Evolutionary conservation across 1,140 invertebrate genomes (phyloP).

Genomic region (Caerostris extrusa): DNA sequence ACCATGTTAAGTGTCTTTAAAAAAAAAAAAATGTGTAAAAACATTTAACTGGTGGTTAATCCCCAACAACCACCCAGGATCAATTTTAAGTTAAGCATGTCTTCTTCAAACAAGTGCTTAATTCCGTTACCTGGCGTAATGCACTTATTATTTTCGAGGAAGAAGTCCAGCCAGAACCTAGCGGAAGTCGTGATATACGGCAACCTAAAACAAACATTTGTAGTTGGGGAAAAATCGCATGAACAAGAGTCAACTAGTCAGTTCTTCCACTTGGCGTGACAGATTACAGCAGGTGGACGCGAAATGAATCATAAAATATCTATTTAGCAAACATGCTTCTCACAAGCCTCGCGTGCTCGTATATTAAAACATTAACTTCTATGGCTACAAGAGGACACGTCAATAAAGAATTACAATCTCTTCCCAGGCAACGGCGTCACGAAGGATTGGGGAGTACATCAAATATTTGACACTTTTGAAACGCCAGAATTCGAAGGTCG

Average conservation of each 20-base stretch:
- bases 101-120: not conserved
- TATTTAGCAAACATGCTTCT: conserved; percentile 56
- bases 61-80: too few species aligned
- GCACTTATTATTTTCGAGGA: not conserved
- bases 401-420: conserved; percentile 61
- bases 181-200: conserved; percentile 17
- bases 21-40: too few species aligned
- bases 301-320: conserved; percentile 73
- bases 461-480: conserved; percentile 47
- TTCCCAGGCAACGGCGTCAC: not conserved
- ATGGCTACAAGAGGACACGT: conserved; percentile 45
- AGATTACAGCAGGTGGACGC: conserved; percentile 58
- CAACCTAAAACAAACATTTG: conserved; percentile 41
- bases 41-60: too few species aligned
- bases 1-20: too few species aligned
- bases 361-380: conserved; percentile 67
- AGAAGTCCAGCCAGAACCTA: not conserved
- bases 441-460: not conserved
- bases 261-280: conserved; percentile 39
- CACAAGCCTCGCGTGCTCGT: conserved; percentile 24
- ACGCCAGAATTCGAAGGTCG: not conserved
- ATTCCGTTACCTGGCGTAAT: not conserved
- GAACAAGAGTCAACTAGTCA: conserved; percentile 39
- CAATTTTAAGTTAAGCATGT: too few species aligned
- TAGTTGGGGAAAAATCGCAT: conserved; percentile 45